A percentile compares a stretch with the other conserved stretches of the same genome.
phyloP scores from a whole-genome alignment of 2,797 vertebrate genomes.

The Sebastes oblongus region DNA sequence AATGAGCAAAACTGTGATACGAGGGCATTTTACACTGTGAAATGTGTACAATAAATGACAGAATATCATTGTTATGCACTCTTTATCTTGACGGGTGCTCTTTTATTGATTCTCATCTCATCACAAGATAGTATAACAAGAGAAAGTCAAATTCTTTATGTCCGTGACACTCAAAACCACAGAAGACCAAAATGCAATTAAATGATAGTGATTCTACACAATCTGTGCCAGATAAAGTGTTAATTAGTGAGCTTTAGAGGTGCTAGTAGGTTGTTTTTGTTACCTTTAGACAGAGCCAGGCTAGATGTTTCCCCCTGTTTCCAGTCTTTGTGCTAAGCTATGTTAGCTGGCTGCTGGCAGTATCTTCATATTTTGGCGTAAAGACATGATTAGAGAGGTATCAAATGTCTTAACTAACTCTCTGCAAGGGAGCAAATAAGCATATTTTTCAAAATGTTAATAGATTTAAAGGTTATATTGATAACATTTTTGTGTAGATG shows the following conservation, averaged over 20 bases:
- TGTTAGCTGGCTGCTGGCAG: neutral
- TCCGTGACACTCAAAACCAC: neutral
- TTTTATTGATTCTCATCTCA: conserved; percentile 37
- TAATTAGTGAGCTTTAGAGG: conserved; percentile 12
- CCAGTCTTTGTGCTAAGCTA: conserved; percentile 10
- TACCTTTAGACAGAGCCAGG: neutral
- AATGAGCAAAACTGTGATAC: conserved; percentile 14
- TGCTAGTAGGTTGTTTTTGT: neutral
- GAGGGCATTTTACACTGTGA: conserved; percentile 21
- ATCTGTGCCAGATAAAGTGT: neutral
- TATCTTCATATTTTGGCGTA: neutral
- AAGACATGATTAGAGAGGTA: neutral
- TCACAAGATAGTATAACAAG: conserved; percentile 8
- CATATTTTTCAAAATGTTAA: neutral
- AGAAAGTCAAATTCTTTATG: conserved; percentile 11
- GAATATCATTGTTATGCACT: conserved; percentile 17
- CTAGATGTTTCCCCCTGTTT: neutral
- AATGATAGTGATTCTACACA: neutral
- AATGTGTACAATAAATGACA: conserved; percentile 7
- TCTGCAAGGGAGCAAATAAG: neutral
- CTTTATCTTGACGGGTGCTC: conserved; percentile 23
- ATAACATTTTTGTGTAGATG: too few species aligned
- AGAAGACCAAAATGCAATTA: conserved; percentile 2
- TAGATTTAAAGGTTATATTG: neutral
- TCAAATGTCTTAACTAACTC: neutral